Percentiles rank a stretch among this genome's conserved stretches.
Evolutionary conservation across 1,140 invertebrate species (phyloP).

Genomic region (Heliothis subflexa): DNA sequence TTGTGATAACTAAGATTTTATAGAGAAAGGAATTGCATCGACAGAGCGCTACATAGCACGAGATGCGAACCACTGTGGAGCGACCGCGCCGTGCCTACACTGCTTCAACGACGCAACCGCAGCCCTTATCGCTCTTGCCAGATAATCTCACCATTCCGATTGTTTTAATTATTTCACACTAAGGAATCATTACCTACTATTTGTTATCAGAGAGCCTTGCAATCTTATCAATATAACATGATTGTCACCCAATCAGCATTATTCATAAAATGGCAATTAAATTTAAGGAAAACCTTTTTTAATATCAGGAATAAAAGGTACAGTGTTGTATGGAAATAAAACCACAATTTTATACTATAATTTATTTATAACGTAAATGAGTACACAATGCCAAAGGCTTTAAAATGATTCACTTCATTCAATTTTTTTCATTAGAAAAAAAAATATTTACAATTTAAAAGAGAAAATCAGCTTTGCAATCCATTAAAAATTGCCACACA

Average conservation of each 20-base stretch:
- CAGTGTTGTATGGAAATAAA: conserved; percentile 57
- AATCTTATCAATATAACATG: conserved; percentile 80
- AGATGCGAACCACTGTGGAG: conserved; percentile 44
- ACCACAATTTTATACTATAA: conserved; percentile 78
- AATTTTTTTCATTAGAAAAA: conserved; percentile 80
- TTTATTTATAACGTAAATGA: conserved; percentile 86
- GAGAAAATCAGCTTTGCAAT: conserved; percentile 83
- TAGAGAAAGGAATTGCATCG: conserved; percentile 21
- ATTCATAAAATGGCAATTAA: conserved; percentile 54
- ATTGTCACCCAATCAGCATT: conserved; percentile 71
- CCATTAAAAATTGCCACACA: conserved; percentile 78
- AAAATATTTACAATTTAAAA: conserved; percentile 83
- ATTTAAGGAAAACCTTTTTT: conserved; percentile 27
- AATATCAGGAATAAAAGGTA: neutral
- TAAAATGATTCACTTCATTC: conserved; percentile 83
- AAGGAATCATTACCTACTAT: conserved; percentile 72
- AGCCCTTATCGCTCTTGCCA: conserved; percentile 75
- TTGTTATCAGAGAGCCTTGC: conserved; percentile 77
- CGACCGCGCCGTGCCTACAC: conserved; percentile 60
- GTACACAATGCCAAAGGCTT: conserved; percentile 85
- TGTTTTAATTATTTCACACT: conserved; percentile 84
- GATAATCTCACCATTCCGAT: conserved; percentile 81
- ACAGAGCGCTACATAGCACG: conserved; percentile 16
- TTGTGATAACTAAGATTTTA: conserved; percentile 44
- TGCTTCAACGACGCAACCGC: conserved; percentile 66